Percentiles rank a stretch among this genome's conserved stretches.
phyloP scores from a whole-genome alignment of 2,797 vertebrate genomes.

The Graptemys geographica region DNA sequence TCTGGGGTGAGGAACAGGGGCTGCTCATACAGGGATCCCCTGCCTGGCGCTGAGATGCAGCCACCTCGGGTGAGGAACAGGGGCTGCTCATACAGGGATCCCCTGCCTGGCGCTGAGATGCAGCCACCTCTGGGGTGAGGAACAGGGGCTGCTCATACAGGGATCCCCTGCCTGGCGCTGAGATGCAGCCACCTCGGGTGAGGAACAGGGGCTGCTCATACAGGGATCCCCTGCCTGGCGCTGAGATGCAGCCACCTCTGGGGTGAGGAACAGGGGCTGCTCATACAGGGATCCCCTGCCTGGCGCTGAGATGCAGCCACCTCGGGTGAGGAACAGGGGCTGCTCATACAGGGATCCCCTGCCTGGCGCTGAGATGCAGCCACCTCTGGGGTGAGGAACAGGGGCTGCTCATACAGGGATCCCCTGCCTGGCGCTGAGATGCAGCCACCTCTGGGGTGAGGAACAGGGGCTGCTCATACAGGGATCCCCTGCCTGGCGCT shows the following conservation, averaged over 20 bases:
- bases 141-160: background rate
- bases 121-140: background rate
- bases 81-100: background rate
- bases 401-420: background rate
- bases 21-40: background rate
- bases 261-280: too few species aligned
- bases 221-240: too few species aligned
- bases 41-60: background rate
- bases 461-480: background rate
- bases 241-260: background rate
- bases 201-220: background rate
- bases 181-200: background rate
- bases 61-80: background rate
- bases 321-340: too few species aligned
- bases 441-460: background rate
- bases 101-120: fast-evolving
- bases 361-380: background rate
- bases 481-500: fast-evolving
- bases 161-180: fast-evolving
- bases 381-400: background rate
- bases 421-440: background rate
- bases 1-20: background rate
- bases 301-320: background rate
- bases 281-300: background rate
- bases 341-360: too few species aligned